These are phyloP conservation scores for Exaiptasia diaphana DNA, from an alignment of 64 coral and sea anemone species.

Conservation along the genomic window DNA sequence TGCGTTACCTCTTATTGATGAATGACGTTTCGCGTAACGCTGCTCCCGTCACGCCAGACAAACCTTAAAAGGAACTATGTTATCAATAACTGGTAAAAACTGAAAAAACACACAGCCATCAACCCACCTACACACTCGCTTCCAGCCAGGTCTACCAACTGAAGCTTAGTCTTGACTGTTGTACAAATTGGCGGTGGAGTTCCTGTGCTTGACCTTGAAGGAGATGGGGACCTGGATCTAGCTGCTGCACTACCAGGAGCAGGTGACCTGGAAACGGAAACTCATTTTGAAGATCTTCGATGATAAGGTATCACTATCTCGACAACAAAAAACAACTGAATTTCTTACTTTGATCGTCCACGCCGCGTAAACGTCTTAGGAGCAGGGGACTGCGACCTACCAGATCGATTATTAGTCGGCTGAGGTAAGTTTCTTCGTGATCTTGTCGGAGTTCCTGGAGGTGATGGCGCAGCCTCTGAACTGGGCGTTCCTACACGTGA, in stretches of 20 bases:
- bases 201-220: slow-evolving; percentile 58
- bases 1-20: slow-evolving; percentile 91
- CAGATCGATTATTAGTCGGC: slow-evolving; percentile 39
- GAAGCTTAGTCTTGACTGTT: slow-evolving; percentile 88
- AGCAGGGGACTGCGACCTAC: slow-evolving; percentile 86
- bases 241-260: slow-evolving; percentile 68
- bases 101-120: background rate
- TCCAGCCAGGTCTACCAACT: slow-evolving; percentile 91
- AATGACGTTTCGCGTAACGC: slow-evolving; percentile 96
- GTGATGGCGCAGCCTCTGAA: slow-evolving; percentile 72
- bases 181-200: slow-evolving; percentile 25
- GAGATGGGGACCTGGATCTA: slow-evolving; percentile 89
- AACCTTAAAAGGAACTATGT: slow-evolving; percentile 40
- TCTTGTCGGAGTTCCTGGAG: slow-evolving; percentile 70
- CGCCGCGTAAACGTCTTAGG: slow-evolving; percentile 39
- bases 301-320: too few species aligned
- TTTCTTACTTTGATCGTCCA: slow-evolving; percentile 69
- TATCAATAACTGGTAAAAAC: background rate
- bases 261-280: slow-evolving; percentile 63
- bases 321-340: too few species aligned
- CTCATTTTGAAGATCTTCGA: background rate
- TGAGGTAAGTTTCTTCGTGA: slow-evolving; percentile 75
- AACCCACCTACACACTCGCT: slow-evolving; percentile 95
- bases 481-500: slow-evolving; percentile 48
- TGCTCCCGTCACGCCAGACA: slow-evolving; percentile 93